phyloP scores from a whole-genome alignment of 2,888 invertebrate species.

The Drosophila kanekoi region DNA sequence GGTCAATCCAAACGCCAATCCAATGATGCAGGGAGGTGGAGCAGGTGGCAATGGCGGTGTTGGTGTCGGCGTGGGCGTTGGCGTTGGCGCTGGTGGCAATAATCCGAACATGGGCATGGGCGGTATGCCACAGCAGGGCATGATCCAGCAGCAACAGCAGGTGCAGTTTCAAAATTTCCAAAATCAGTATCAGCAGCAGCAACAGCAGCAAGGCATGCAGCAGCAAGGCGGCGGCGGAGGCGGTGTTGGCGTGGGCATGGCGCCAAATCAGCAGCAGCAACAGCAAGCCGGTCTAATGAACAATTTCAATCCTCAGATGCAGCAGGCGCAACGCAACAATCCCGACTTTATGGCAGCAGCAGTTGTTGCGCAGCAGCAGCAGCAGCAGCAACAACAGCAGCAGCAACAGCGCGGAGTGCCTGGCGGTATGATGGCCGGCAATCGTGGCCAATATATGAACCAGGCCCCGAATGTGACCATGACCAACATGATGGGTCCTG shows the following conservation, averaged over 20 bases:
- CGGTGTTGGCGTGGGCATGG: conserved; percentile 70
- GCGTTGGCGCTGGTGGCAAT: conserved; percentile 54
- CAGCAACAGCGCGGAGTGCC: conserved; percentile 75
- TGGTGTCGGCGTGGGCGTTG: conserved; percentile 61
- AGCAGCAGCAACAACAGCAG: conserved; percentile 72
- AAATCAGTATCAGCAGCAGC: conserved; percentile 85
- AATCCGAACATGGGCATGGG: conserved; percentile 79
- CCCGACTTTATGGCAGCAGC: conserved; percentile 83
- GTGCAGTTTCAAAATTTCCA: conserved; percentile 88
- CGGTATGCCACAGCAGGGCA: conserved; percentile 83
- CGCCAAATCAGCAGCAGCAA: conserved; percentile 78
- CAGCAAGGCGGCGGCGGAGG: conserved; percentile 63
- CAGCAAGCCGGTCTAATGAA: conserved; percentile 84
- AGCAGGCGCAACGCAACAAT: conserved; percentile 81
- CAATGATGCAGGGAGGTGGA: conserved; percentile 79
- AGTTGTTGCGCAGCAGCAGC: conserved; percentile 70
- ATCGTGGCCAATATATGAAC: conserved; percentile 84
- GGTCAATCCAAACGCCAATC: conserved; percentile 77
- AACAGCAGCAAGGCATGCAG: conserved; percentile 83
- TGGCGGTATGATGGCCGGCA: conserved; percentile 79
- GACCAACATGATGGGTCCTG: conserved; percentile 86
- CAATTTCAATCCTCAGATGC: conserved; percentile 84
- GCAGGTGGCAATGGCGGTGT: conserved; percentile 72
- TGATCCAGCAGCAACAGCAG: conserved; percentile 84
- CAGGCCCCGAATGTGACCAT: conserved; percentile 94